phyloP scores from a whole-genome alignment of 2,888 invertebrate species.

The Rhabditophanes sp. region DNA sequence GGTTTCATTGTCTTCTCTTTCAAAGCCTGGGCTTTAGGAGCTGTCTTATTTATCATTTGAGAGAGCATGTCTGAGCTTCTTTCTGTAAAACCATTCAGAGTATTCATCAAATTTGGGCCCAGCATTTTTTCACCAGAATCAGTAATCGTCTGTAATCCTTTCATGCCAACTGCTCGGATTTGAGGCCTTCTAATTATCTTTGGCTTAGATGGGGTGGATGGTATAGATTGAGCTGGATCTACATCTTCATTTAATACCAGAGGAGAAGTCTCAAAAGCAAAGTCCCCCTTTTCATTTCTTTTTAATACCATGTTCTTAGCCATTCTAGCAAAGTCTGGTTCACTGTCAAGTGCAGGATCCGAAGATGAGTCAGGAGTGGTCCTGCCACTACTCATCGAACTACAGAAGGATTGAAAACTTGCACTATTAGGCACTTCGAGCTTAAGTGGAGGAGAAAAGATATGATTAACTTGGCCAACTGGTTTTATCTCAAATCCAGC shows the following conservation, averaged over 20 bases:
- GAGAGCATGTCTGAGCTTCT: constrained; percentile 39
- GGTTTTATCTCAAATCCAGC: no score
- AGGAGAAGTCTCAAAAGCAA: neutral
- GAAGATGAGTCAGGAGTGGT: constrained; percentile 5
- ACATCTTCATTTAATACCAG: neutral
- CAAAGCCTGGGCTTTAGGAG: constrained; percentile 41
- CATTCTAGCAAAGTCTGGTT: constrained; percentile 42
- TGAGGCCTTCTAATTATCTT: constrained; percentile 1
- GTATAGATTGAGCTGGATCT: no score
- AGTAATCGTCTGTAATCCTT: constrained; percentile 21
- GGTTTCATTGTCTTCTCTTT: constrained; percentile 37
- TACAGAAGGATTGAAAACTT: constrained; percentile 28
- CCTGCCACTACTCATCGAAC: constrained; percentile 36
- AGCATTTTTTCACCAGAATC: constrained; percentile 36
- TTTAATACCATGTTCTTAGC: constrained; percentile 44
- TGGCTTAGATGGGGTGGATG: constrained; percentile 1
- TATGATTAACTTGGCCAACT: constrained; percentile 45
- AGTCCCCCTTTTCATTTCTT: constrained; percentile 23
- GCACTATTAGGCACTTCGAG: constrained; percentile 59
- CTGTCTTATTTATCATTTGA: constrained; percentile 35
- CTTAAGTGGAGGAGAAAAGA: constrained; percentile 77
- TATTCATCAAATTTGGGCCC: constrained; percentile 34
- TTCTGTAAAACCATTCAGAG: constrained; percentile 39
- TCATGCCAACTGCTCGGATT: constrained; percentile 5
- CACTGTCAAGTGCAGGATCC: constrained; percentile 41